Evolutionary conservation across 2,888 invertebrate genomes (phyloP), one percentile per base, ranked within the genome.

Genomic region (Xestia xanthographa): DNA sequence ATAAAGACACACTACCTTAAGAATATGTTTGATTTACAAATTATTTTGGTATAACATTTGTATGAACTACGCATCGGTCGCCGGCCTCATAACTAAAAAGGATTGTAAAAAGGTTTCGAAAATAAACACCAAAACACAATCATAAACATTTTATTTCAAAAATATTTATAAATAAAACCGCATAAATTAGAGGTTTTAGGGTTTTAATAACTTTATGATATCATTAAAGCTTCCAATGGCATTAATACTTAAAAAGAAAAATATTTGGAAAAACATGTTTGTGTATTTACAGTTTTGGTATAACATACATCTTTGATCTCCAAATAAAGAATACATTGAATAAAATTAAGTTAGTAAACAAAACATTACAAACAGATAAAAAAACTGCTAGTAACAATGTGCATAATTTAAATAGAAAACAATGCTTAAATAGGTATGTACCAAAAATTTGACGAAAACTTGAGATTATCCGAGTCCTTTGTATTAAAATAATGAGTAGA

Each of bases 221-320:
- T 50, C 66, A 45, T 84, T 83, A 83, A 83, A 83, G 83, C 85
- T 83, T 84, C 65, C 56, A 85, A 83, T 83, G 83, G 83, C 83
- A 71, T 79, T 80, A 71, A 65, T 62, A 72, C 80, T 80, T 75
- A 84, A 38, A 71, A 72, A 68, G 43, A 76, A 70, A 74, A 26
- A 80, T 83, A 75, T 80, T 80, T 80, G 69, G 81, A 71, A 63
- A 71, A 58, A 72, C 34, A 48, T 45, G 34, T 77, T 62, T 43
- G 11, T 41, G 22, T 63, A 69, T 29, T 62, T 41, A 72, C 34
- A 74, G 43, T 58, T 78, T 78, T 70, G 63, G 73, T 68, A 43
- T 56, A 56, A 56, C 26, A 41, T 29, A 66, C 26, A 75, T 63
- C 5, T 75, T 43, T 63, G 50, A 29, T 50, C 41, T 41, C 26